phyloP scores from a whole-genome alignment of 2,888 invertebrate genomes.

The Cheilosia variabilis region DNA sequence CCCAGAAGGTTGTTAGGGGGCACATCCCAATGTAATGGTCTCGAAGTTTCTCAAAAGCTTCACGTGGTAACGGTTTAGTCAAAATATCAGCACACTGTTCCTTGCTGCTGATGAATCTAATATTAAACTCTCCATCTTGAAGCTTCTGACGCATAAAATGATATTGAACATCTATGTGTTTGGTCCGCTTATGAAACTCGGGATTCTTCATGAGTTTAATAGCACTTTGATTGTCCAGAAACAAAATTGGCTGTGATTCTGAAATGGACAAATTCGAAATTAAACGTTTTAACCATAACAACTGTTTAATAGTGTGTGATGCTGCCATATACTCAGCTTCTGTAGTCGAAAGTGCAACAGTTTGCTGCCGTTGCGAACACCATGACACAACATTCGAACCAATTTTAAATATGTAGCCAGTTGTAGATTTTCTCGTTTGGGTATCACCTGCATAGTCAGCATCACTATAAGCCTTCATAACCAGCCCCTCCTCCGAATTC shows the following conservation, averaged over 20 bases:
- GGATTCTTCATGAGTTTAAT: conserved; percentile 76
- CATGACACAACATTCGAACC: conserved; percentile 77
- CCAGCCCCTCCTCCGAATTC: not conserved
- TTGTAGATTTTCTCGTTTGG: conserved; percentile 68
- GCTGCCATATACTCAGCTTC: conserved; percentile 77
- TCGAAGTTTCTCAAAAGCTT: too few relatives aligned
- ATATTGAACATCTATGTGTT: conserved; percentile 76
- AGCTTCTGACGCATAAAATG: conserved; percentile 7
- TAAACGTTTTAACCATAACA: conserved; percentile 31
- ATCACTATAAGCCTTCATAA: conserved; percentile 38
- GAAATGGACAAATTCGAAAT: too few relatives aligned
- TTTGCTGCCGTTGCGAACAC: conserved; percentile 78
- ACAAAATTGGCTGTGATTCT: conserved; percentile 73
- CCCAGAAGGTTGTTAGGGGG: too few relatives aligned
- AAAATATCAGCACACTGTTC: too few relatives aligned
- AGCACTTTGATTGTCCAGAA: conserved; percentile 76
- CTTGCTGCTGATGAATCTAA: too few relatives aligned
- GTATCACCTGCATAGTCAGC: conserved; percentile 51
- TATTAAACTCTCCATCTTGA: too few relatives aligned
- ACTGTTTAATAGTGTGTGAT: conserved; percentile 48
- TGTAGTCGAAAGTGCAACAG: conserved; percentile 78
- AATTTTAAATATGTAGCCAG: conserved; percentile 73
- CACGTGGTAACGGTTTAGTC: too few relatives aligned
- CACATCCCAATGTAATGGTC: too few relatives aligned
- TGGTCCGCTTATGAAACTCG: conserved; percentile 76